Evolutionary conservation across 2,888 invertebrate genomes (phyloP).

Genomic region (Lacanobia oleracea): DNA sequence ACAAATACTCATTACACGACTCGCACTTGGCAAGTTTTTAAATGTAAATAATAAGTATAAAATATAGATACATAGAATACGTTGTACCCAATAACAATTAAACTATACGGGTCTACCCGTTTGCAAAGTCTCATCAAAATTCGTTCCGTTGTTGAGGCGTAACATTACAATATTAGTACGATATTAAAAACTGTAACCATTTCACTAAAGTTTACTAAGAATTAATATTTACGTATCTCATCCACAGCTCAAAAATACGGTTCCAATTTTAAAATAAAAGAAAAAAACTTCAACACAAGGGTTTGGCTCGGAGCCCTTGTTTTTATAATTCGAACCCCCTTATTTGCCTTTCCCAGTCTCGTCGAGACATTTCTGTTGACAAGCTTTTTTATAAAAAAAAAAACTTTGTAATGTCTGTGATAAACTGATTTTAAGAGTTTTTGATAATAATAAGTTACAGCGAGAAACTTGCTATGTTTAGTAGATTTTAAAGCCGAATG

Average conservation of each 20-base stretch:
- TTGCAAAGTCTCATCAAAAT: too few species aligned
- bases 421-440: slow-evolving; percentile 41
- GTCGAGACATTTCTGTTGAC: slow-evolving; percentile 59
- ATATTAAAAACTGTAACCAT: neutral
- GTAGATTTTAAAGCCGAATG: neutral
- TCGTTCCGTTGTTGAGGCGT: too few species aligned
- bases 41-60: too few species aligned
- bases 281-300: slow-evolving; percentile 70
- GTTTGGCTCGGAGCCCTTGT: slow-evolving; percentile 76
- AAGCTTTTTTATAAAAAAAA: slow-evolving; percentile 48
- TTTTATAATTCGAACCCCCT: slow-evolving; percentile 80
- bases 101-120: too few species aligned
- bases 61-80: too few species aligned
- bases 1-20: too few species aligned
- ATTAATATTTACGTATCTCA: slow-evolving; percentile 39
- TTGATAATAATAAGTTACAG: neutral
- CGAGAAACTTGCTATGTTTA: neutral
- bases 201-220: neutral
- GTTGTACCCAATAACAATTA: too few species aligned
- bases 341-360: slow-evolving; percentile 86
- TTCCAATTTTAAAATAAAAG: slow-evolving; percentile 57
- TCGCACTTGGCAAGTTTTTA: too few species aligned
- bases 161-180: too few species aligned
- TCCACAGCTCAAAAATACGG: slow-evolving; percentile 42
- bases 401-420: slow-evolving; percentile 29